phyloP scores from a whole-genome alignment of 2,888 invertebrate species.

The Sinelater perroti region DNA sequence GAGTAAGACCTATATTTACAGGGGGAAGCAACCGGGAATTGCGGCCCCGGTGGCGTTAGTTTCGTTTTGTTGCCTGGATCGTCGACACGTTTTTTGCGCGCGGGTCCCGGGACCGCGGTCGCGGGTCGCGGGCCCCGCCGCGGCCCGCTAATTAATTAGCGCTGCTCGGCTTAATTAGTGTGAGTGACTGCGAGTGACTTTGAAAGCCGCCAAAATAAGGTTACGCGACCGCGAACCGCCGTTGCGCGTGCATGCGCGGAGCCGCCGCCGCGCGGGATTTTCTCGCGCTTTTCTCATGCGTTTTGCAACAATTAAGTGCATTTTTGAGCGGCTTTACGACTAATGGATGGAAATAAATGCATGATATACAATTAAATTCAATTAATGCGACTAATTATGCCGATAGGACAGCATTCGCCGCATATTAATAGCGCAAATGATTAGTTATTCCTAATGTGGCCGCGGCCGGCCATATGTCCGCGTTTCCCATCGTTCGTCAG shows the following conservation, averaged over 20 bases:
- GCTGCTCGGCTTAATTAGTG: too few species aligned
- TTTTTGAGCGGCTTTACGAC: conserved; percentile 17
- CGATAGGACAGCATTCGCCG: conserved; percentile 38
- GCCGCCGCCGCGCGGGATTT: neutral
- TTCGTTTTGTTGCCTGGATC: conserved; percentile 51
- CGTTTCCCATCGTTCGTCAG: conserved; percentile 34
- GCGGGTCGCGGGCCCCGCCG: too few species aligned
- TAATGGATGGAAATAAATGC: conserved; percentile 30
- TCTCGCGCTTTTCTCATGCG: conserved; percentile 8
- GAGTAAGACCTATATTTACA: conserved; percentile 54
- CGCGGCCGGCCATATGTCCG: conserved; percentile 33
- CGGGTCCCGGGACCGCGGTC: too few species aligned
- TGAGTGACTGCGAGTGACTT: too few species aligned
- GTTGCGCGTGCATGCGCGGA: too few species aligned
- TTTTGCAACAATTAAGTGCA: conserved; percentile 6
- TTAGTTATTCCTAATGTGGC: conserved; percentile 41
- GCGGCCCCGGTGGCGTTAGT: conserved; percentile 52
- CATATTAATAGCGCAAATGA: conserved; percentile 43
- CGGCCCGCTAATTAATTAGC: too few species aligned
- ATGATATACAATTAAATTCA: conserved; percentile 42
- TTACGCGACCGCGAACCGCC: too few species aligned
- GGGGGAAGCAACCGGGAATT: conserved; percentile 51
- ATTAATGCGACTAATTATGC: conserved; percentile 44
- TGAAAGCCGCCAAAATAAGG: too few species aligned
- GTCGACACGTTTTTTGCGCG: conserved; percentile 48